Percentiles rank a stretch among this genome's conserved stretches.
phyloP scores from a whole-genome alignment of 2,888 invertebrate species.

The Ceriagrion tenellum region DNA sequence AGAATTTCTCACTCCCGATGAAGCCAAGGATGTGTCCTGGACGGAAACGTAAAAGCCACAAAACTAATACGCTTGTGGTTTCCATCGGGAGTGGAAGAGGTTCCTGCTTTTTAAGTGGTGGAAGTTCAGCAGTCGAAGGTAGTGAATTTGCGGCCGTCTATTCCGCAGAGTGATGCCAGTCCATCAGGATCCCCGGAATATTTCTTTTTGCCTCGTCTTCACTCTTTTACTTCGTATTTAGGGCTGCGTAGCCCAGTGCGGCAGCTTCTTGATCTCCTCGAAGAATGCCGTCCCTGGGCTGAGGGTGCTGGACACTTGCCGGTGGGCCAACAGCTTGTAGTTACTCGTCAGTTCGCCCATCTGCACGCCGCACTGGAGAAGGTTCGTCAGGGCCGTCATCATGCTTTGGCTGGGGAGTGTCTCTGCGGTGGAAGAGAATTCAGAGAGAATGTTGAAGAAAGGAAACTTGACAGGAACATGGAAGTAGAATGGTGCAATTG shows the following conservation, averaged over 20 bases:
- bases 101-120: neutral
- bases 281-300: constrained; percentile 77
- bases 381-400: constrained; percentile 78
- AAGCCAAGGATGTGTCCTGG: neutral
- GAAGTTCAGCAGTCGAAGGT: neutral
- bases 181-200: neutral
- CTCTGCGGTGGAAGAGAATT: constrained; percentile 74
- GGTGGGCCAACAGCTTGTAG: constrained; percentile 80
- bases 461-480: no score
- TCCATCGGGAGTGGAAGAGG: neutral
- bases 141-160: neutral
- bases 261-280: constrained; percentile 75
- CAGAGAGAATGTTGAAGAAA: no score
- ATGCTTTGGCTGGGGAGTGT: constrained; percentile 78
- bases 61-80: neutral
- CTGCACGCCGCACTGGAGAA: constrained; percentile 79
- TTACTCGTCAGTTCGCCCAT: constrained; percentile 77
- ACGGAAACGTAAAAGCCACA: no score
- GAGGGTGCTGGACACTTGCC: constrained; percentile 76
- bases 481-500: no score
- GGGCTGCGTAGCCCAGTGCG: constrained; percentile 75
- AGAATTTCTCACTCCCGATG: neutral
- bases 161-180: neutral
- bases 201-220: neutral
- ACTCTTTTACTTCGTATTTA: neutral